Evolutionary conservation across 2,888 invertebrate species (phyloP), one percentile per base, ranked within the genome.

Genomic region (Noctuana brunneofusca): DNA sequence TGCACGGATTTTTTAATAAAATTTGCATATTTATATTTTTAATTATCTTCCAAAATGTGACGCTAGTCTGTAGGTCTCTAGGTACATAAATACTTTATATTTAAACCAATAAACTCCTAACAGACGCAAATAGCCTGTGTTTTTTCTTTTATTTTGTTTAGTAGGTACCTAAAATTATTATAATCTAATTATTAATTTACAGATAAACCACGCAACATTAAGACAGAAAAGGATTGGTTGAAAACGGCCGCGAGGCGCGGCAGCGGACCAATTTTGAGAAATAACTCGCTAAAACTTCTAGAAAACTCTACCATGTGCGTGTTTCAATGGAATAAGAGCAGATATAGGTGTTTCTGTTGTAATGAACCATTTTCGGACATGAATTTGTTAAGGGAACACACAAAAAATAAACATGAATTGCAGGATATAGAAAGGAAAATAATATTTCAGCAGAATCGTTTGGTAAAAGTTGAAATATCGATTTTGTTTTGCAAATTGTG

Each of bases 251-350:
- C 84, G 4, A 66, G 79, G 0, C 82, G 89, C 0, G 84, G 86
- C 12, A 73, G 71, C 20, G 84, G 81, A 0, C 82, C 83, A 0
- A 68, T 85, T 12, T 63, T 87, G 0, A 66, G 89, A 18, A 80
- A 84, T 16, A 87, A 86, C 65, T 84, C 90, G 0, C 60, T 90
- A 1, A 96, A 96, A 79, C 94, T 91, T 0, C 72, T 91, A 0
- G 76, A 75, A 0, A 81, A 87, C 63, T 89, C 89, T 0, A 87
- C 84, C 0, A 72, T 86, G 27, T 82, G 86, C 57, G 81, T 86
- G 0, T 91, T 91, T 43, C 89, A 89, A 66, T 90, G 86, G 86
- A 81, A 89, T 65, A 86, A 83, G 30, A 88, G 89, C 43, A 67
- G 83, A 3, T 91, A 87, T 58, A 66, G 83, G 2, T 90, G 90